Percentiles rank a stretch among this genome's conserved stretches.
Conservation (phyloP, 2,797 vertebrate genomes). For the Artibeus lituratus region DNA sequence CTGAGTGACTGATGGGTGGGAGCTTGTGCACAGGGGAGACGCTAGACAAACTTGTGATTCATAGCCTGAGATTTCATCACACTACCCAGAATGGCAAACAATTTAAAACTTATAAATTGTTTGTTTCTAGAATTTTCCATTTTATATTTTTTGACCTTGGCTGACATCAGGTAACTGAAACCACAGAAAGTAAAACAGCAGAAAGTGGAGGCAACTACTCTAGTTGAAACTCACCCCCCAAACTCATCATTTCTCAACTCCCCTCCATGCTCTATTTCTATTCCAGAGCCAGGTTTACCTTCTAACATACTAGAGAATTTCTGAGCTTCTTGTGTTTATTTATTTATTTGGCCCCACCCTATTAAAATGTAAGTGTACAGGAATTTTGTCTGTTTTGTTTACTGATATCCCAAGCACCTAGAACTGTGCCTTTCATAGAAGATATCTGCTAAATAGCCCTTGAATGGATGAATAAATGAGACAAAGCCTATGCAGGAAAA, state of each 20-base stretch:
- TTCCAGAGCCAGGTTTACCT: neutral
- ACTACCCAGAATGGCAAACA: neutral
- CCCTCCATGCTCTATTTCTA: neutral
- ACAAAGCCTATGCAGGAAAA: neutral
- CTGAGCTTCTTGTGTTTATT: neutral
- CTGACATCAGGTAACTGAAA: neutral
- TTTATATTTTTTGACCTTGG: neutral
- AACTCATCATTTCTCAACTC: neutral
- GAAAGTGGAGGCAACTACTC: neutral
- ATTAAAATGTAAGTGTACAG: neutral
- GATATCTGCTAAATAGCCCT: neutral
- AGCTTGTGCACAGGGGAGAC: neutral
- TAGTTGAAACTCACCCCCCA: neutral
- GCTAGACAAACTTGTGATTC: neutral
- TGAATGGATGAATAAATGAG: neutral
- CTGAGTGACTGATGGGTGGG: neutral
- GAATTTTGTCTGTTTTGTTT: neutral
- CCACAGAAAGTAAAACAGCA: neutral
- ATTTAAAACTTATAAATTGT: neutral
- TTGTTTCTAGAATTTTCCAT: neutral
- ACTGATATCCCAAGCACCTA: neutral
- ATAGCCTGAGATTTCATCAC: neutral
- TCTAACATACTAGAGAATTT: neutral
- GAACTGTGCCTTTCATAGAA: neutral
- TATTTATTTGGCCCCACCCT: neutral